A percentile compares a stretch with the other conserved stretches of the same genome.
Conservation (phyloP, 2,113 vertebrate species). For the Microcebus griseorufus region DNA sequence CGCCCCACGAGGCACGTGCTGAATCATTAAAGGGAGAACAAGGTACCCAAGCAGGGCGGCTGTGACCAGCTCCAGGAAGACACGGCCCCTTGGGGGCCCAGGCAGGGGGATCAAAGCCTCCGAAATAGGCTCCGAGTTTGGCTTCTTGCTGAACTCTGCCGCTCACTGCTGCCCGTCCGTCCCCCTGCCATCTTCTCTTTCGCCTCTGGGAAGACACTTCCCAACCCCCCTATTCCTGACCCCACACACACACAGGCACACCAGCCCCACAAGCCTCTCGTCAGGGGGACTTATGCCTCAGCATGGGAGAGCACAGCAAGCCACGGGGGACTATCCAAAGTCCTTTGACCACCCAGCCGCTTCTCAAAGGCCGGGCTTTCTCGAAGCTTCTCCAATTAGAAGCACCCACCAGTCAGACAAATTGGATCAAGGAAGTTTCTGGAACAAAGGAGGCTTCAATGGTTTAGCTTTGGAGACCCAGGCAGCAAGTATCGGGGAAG, state of each 20-base stretch:
- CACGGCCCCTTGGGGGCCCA: rapidly evolving
- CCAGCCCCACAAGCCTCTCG: neutral
- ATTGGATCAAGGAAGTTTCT: no score
- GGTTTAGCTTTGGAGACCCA: no score
- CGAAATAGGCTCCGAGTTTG: rapidly evolving
- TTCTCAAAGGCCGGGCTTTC: neutral
- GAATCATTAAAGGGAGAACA: constrained; percentile 1
- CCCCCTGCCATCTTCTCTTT: no score
- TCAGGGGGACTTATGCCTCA: neutral
- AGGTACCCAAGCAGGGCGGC: neutral
- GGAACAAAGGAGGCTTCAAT: rapidly evolving
- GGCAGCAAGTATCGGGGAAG: rapidly evolving
- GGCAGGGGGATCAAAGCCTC: neutral
- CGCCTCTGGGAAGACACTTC: neutral
- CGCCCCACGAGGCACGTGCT: rapidly evolving
- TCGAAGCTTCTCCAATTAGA: neutral
- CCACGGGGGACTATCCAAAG: no score
- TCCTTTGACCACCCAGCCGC: neutral
- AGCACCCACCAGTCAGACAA: neutral
- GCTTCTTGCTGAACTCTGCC: neutral
- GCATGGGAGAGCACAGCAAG: rapidly evolving
- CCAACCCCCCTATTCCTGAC: no score
- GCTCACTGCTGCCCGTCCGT: rapidly evolving
- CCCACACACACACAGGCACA: rapidly evolving
- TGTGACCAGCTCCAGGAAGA: neutral